phyloP scores from a whole-genome alignment of 2,888 invertebrate genomes.

The Cremastinae sp. region DNA sequence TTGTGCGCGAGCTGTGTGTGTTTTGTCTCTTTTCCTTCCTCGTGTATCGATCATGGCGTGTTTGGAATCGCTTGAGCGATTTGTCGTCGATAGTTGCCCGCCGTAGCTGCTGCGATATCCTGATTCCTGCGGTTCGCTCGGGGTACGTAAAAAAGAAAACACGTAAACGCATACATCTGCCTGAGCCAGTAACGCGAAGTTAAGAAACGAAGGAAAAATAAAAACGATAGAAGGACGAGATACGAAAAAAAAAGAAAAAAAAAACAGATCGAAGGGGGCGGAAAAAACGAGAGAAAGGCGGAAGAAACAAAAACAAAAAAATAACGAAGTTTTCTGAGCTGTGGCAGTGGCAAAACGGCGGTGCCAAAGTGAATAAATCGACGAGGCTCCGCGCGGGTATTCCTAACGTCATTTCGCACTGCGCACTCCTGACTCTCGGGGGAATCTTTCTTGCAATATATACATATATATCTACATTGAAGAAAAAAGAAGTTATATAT shows the following conservation, averaged over 20 bases:
- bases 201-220: slow-evolving; percentile 9
- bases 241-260: slow-evolving; percentile 5
- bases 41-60: slow-evolving; percentile 62
- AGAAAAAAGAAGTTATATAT: slow-evolving; percentile 19
- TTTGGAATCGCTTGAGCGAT: slow-evolving; percentile 59
- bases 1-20: slow-evolving; percentile 35
- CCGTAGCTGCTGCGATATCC: slow-evolving; percentile 41
- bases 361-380: slow-evolving; percentile 50
- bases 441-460: slow-evolving; percentile 41
- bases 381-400: slow-evolving; percentile 45
- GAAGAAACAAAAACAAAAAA: slow-evolving; percentile 26
- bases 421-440: slow-evolving; percentile 47
- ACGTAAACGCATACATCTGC: slow-evolving; percentile 8
- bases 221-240: slow-evolving; percentile 9
- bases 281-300: neutral
- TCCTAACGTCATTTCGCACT: slow-evolving; percentile 60
- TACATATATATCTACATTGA: slow-evolving; percentile 28
- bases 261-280: neutral
- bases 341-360: slow-evolving; percentile 38
- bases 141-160: slow-evolving; percentile 33
- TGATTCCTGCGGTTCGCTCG: slow-evolving; percentile 41
- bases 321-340: slow-evolving; percentile 29
- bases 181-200: slow-evolving; percentile 8
- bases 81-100: slow-evolving; percentile 57
- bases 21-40: slow-evolving; percentile 57